These are phyloP conservation scores for Magallana gigas DNA, from an alignment of 1,140 invertebrate species.

Conservation along the genomic window DNA sequence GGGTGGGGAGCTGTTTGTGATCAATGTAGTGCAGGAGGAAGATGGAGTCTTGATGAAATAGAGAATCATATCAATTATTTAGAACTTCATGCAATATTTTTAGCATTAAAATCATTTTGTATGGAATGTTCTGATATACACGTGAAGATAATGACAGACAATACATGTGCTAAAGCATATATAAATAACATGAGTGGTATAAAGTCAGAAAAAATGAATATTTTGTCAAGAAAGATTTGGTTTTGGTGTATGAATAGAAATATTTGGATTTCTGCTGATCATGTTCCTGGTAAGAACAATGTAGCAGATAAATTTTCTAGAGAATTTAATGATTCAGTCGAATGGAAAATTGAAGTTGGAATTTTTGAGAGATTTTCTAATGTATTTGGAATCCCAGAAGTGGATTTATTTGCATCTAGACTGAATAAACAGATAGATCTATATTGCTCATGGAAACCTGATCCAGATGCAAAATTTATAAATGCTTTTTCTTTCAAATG, in stretches of 20 bases:
- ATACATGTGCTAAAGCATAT: constrained; percentile 51
- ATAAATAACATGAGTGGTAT: constrained; percentile 53
- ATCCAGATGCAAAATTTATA: constrained; percentile 50
- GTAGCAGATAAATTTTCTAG: constrained; percentile 49
- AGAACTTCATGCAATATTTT: constrained; percentile 50
- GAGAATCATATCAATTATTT: constrained; percentile 53
- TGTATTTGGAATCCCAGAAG: constrained; percentile 33
- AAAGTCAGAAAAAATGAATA: constrained; percentile 39
- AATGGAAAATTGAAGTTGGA: not conserved
- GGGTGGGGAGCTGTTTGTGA: constrained; percentile 26
- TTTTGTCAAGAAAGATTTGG: constrained; percentile 47
- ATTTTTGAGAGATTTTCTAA: constrained; percentile 12
- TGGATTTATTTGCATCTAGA: constrained; percentile 61
- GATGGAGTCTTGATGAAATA: constrained; percentile 48
- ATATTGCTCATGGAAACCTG: constrained; percentile 41
- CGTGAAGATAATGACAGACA: constrained; percentile 48
- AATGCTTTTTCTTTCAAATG: constrained; percentile 59
- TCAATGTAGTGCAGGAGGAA: not conserved
- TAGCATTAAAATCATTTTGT: constrained; percentile 39
- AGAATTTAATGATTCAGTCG: not conserved
- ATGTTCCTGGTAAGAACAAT: constrained; percentile 54
- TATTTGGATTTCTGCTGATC: constrained; percentile 47
- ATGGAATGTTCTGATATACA: not conserved
- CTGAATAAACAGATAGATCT: constrained; percentile 54
- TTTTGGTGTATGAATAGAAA: constrained; percentile 53